phyloP scores from a whole-genome alignment of 1,140 invertebrate species.

The Eumaeus atala region DNA sequence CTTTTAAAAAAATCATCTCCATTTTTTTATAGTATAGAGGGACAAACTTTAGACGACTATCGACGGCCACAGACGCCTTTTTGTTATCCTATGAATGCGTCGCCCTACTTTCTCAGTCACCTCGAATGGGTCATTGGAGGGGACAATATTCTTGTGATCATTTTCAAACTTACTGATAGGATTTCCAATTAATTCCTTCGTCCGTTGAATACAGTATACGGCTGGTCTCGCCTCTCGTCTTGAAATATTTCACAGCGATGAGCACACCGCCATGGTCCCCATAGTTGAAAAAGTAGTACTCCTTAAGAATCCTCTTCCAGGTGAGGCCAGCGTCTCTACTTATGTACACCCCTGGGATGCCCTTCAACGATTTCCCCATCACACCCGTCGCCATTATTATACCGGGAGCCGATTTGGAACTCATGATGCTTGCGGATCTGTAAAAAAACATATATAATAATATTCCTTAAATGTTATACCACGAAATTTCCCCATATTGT shows the following conservation, averaged over 20 bases:
- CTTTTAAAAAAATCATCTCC: no score
- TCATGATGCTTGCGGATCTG: slow-evolving; percentile 85
- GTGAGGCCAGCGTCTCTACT: slow-evolving; percentile 89
- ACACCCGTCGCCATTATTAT: slow-evolving; percentile 91
- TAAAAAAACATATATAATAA: slow-evolving; percentile 20
- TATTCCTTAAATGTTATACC: no score
- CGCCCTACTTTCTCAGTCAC: no score
- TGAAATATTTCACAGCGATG: slow-evolving; percentile 88
- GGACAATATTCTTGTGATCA: no score
- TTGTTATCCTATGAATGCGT: no score
- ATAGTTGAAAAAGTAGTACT: slow-evolving; percentile 91
- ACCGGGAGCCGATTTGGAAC: slow-evolving; percentile 89
- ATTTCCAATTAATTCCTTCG: slow-evolving; percentile 88
- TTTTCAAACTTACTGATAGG: slow-evolving; percentile 70
- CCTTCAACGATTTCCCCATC: slow-evolving; percentile 85
- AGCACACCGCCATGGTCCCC: slow-evolving; percentile 93
- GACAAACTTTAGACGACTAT: no score
- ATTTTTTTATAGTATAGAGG: no score
- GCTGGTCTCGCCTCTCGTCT: slow-evolving; percentile 81
- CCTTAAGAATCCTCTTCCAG: slow-evolving; percentile 88
- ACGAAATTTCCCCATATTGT: no score
- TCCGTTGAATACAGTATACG: slow-evolving; percentile 89
- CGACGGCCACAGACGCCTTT: no score
- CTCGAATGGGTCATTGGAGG: no score
- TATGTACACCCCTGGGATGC: slow-evolving; percentile 86